Percentiles rank a stretch among this genome's conserved stretches.
Evolutionary conservation across 1,140 invertebrate species (phyloP).

Genomic region (Epicauta chinensis): DNA sequence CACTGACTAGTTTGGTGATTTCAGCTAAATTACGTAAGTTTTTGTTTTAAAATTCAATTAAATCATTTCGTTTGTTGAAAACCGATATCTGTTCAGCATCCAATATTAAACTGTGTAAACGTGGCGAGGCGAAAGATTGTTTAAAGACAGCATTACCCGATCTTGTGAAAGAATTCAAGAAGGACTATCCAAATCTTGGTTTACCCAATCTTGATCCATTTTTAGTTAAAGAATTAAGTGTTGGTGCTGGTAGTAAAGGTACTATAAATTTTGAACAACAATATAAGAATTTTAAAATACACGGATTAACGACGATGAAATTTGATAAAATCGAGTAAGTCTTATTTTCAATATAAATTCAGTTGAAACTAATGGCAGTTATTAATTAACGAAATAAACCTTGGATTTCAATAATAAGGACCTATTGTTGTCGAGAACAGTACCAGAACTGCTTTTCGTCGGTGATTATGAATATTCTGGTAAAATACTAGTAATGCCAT

Average conservation of each 20-base stretch:
- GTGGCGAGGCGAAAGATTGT: neutral
- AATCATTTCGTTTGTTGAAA: too few relatives aligned
- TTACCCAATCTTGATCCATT: slow-evolving; percentile 10
- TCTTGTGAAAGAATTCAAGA: neutral
- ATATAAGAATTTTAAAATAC: slow-evolving; percentile 9
- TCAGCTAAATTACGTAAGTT: too few relatives aligned
- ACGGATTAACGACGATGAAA: slow-evolving; percentile 4
- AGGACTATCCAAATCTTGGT: neutral
- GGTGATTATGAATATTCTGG: slow-evolving; percentile 15
- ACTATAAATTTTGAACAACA: slow-evolving; percentile 17
- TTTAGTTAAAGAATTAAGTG: neutral
- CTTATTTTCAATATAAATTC: neutral
- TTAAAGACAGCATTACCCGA: neutral
- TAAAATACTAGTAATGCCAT: too few relatives aligned
- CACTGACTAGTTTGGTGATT: too few relatives aligned
- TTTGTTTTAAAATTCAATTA: too few relatives aligned
- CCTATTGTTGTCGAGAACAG: neutral
- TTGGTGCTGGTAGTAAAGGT: slow-evolving; percentile 13
- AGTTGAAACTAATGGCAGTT: neutral
- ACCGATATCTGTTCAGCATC: too few relatives aligned
- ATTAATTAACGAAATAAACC: neutral
- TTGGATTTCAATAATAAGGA: slow-evolving; percentile 15
- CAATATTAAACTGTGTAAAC: too few relatives aligned
- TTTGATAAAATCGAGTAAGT: slow-evolving; percentile 11
- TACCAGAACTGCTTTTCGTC: slow-evolving; percentile 1